Base-by-base conservation (phyloP, 2,113 vertebrate species). In the Colossoma macropomum region DNA sequence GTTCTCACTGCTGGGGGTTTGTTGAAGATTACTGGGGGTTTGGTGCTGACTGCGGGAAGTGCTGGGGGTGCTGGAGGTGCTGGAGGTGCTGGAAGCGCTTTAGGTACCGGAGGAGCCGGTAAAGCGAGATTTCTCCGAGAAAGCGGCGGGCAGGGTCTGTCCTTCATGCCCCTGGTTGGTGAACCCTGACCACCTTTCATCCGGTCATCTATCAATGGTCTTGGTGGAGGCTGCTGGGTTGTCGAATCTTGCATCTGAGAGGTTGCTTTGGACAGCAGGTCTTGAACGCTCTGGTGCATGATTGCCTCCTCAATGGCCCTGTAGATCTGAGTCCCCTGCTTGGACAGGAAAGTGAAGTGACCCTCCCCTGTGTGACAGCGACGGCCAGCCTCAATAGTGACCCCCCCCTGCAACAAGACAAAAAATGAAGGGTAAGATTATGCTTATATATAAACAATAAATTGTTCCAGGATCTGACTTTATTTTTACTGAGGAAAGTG, bases 321-420 rank as follows among this genome's bases (percentile, higher is more conserved):
- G 74, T 93, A 94, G 84, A 98, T 92, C 79, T 96, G 91, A 0
- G 21, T 41, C 2, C 94, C 95, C 0, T 91, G 84, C 0, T 84
- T 88, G 68, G 95, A 96, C 87, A 92, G 89, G 91, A 97, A 97
- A 85, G 91, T 94, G 73, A 97, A 98, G 68, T 95, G 81, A 38
- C 96, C 97, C 74, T 96, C 95, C 0, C 97, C 97, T 0, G 96
- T 96, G 41, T 96, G 89, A 15, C 96, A 97, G 77, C 95, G 95
- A 13, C 95, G 95, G 32, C 96, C 96, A 0, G 96, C 96, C 87
- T 97, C 96, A 0, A 97, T 95, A 85, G 94, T 95, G 88, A 97
- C 95, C 8, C 91, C 92, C 0, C 87, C 92, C 92, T 95, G 89
- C 15, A 81, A 81, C 4, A 41, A 32, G 10, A 11, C 28, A 54